Conservation (phyloP, 2,797 vertebrate species). For the Falco cherrug region DNA sequence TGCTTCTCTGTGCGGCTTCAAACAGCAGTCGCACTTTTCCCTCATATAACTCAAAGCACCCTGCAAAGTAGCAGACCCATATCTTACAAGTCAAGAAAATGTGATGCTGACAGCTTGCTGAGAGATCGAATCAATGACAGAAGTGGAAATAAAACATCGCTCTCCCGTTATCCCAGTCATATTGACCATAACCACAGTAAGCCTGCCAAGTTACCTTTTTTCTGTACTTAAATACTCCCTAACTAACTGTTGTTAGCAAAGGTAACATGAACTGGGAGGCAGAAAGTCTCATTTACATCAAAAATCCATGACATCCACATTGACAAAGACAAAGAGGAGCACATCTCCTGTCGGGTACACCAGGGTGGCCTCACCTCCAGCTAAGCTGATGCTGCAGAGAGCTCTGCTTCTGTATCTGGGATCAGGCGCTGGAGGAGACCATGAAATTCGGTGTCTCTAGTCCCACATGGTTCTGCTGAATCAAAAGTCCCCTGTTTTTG, state of each 20-base stretch:
- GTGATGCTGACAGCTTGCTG: not conserved
- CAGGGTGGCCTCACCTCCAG: too few species aligned
- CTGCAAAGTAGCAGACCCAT: not conserved
- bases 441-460: not conserved
- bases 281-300: not conserved
- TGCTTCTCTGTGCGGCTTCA: not conserved
- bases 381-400: not conserved
- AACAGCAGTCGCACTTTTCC: not conserved
- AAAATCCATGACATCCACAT: not conserved
- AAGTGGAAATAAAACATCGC: not conserved
- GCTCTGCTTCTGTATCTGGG: not conserved
- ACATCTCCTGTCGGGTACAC: not conserved
- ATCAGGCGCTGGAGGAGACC: not conserved
- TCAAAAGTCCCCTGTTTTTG: not conserved
- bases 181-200: not conserved
- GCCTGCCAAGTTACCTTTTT: not conserved
- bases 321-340: not conserved
- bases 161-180: not conserved
- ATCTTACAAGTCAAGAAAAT: not conserved
- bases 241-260: not conserved
- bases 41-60: not conserved
- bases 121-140: not conserved
- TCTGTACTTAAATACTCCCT: not conserved
- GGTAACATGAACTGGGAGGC: not conserved
- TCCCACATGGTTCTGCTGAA: not conserved